Conservation (phyloP, 2,797 vertebrate genomes). For the Prunella strophiata region DNA sequence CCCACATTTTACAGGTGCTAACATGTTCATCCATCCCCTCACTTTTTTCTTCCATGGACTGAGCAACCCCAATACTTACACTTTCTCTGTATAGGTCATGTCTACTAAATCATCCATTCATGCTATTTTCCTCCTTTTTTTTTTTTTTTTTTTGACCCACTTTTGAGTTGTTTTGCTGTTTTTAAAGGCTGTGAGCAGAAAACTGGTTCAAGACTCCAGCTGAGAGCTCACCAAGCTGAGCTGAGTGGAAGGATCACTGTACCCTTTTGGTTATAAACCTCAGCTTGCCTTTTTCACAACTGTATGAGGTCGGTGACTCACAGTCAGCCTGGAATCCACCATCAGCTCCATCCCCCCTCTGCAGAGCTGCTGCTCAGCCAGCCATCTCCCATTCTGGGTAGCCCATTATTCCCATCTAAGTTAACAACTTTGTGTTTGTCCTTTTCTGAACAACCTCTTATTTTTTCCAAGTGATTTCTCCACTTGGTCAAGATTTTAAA, state of each 20-base stretch:
- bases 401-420: not conserved
- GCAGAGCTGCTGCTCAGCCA: not conserved
- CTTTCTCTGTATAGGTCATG: not conserved
- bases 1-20: not conserved
- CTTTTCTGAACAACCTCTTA: not conserved
- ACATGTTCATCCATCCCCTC: not conserved
- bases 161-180: not conserved
- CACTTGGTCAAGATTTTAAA: not conserved
- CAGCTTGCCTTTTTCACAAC: not conserved
- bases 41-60: not conserved
- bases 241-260: not conserved
- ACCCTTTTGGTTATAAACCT: not conserved
- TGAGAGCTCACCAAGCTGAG: not conserved
- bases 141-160: not conserved
- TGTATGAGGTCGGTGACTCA: not conserved
- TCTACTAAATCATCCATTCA: not conserved
- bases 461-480: not conserved
- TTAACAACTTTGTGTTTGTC: not conserved
- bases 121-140: not conserved
- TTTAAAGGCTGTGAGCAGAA: not conserved
- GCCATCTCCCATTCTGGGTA: not conserved
- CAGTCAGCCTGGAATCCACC: not conserved
- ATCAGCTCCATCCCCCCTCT: not conserved
- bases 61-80: not conserved
- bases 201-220: slow-evolving; percentile 32